Percentiles rank a stretch among this genome's conserved stretches.
Conservation (phyloP, 2,113 vertebrate species). For the Stigmatopora nigra region DNA sequence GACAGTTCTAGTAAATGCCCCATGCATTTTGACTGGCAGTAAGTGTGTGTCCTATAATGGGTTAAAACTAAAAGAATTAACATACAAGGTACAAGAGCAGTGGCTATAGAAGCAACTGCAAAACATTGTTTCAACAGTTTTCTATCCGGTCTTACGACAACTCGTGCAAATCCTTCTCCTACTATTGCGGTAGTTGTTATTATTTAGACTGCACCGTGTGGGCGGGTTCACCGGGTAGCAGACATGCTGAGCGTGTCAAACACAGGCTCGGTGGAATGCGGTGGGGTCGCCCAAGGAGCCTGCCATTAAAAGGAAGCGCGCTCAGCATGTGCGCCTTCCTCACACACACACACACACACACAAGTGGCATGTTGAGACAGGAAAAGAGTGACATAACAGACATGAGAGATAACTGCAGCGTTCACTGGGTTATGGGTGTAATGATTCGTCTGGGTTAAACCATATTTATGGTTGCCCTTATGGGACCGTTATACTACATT, state of each 20-base stretch:
- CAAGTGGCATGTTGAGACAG: slow-evolving; percentile 56
- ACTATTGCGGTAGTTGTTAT: slow-evolving; percentile 7
- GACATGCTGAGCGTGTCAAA: slow-evolving; percentile 18
- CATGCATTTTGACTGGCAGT: too few species aligned
- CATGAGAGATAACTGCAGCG: slow-evolving; percentile 20
- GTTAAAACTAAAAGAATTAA: too few species aligned
- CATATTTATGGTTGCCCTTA: neutral
- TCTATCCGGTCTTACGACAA: neutral
- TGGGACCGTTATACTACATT: neutral
- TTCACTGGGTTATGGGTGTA: neutral
- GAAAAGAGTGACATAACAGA: slow-evolving; percentile 53
- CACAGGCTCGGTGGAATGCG: slow-evolving; percentile 34
- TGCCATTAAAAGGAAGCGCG: slow-evolving; percentile 49
- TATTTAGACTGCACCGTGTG: slow-evolving; percentile 6
- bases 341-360: slow-evolving; percentile 20
- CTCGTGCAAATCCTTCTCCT: slow-evolving; percentile 3
- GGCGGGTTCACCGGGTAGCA: slow-evolving; percentile 25
- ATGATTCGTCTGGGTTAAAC: neutral
- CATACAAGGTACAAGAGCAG: too few species aligned
- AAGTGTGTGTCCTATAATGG: too few species aligned
- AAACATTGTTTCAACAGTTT: too few species aligned
- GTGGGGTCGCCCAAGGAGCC: slow-evolving; percentile 26
- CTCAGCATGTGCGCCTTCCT: slow-evolving; percentile 16
- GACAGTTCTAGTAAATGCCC: too few species aligned
- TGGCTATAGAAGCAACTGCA: too few species aligned